A percentile compares a stretch with the other conserved stretches of the same genome.
These are phyloP conservation scores for Drosophila lacteicornis DNA, from an alignment of 1,140 invertebrate genomes.

Conservation along the genomic window DNA sequence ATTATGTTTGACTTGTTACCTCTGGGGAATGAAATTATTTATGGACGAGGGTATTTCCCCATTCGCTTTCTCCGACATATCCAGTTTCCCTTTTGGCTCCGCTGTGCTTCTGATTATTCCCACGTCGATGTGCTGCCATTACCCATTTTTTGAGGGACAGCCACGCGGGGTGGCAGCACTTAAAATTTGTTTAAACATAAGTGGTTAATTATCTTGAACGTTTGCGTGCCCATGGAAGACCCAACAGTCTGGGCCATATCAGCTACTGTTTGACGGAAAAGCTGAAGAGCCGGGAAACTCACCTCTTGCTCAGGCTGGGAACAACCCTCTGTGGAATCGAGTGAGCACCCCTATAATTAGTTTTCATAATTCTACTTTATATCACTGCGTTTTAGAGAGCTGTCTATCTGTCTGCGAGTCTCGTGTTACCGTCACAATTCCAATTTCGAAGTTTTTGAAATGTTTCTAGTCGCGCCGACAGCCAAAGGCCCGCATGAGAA, in stretches of 20 bases:
- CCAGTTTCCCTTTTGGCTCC: slow-evolving; percentile 28
- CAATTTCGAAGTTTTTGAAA: slow-evolving; percentile 41
- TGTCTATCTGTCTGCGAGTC: slow-evolving; percentile 54
- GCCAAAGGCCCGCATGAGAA: slow-evolving; percentile 58
- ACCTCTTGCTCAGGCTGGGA: background rate
- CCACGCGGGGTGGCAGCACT: slow-evolving; percentile 42
- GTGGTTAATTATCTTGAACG: slow-evolving; percentile 81
- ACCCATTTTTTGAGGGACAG: slow-evolving; percentile 27
- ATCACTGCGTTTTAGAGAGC: slow-evolving; percentile 69
- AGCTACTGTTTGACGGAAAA: slow-evolving; percentile 42
- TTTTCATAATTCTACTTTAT: slow-evolving; percentile 77
- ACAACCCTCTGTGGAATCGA: slow-evolving; percentile 13
- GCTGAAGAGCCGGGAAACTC: slow-evolving; percentile 27
- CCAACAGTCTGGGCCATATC: slow-evolving; percentile 26
- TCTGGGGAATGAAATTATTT: slow-evolving; percentile 1
- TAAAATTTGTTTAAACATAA: slow-evolving; percentile 82
- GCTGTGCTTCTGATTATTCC: slow-evolving; percentile 63
- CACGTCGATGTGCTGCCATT: slow-evolving; percentile 53
- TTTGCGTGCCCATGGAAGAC: slow-evolving; percentile 59
- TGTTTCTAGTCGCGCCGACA: slow-evolving; percentile 16
- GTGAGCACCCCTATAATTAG: slow-evolving; percentile 76
- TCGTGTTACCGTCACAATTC: slow-evolving; percentile 56
- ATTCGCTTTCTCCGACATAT: slow-evolving; percentile 22
- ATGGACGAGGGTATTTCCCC: slow-evolving; percentile 37
- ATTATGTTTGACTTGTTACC: background rate